Evolutionary conservation across 2,888 invertebrate species (phyloP), one percentile per base, ranked within the genome.

Genomic region (Keiferia lycopersicella): DNA sequence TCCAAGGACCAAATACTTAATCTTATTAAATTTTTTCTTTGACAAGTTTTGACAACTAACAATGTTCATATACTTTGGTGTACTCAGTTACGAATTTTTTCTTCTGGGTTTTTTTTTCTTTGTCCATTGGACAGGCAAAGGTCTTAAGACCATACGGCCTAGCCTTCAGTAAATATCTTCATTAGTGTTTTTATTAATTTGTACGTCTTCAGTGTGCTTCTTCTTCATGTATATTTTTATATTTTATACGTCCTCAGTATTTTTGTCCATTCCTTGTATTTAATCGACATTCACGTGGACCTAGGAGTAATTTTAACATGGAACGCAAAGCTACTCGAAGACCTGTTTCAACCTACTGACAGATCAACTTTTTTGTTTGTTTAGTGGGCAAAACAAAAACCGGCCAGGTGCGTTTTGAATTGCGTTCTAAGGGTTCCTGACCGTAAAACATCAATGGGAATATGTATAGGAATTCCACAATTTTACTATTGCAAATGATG

Each of bases 1-100:
- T 53, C 26, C 51, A 53, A 53, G 51, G 51, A 53, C 51, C 45
- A 16, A 16, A 16, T 45, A 16, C n/a, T 45, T 45, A 45, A 45
- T 45, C 45, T 45, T 45, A 45, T 45, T 45, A 45, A 45, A 3
- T 7, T 45, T 45, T 45, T 45, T 11, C 12, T 41, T 14, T 45
- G 45, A 45, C 45, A 45, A 45, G 45, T 2, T 45, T 45, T 45
- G 45, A 45, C 45, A 45, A 45, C 45, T 45, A n/a, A 45, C 6
- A n/a, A 45, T 45, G n/a, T n/a, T n/a, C 8, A 3, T 45, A 45
- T 45, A 45, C 16, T 3, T 7, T 45, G 7, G 45, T 45, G 45
- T 45, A 45, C n/a, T 3, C 16, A 34, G 7, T 34, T 34, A 34
- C 8, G 10, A n/a, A n/a, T n/a, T n/a, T n/a, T n/a, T n/a, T n/a